Evolutionary conservation across 1,140 invertebrate genomes (phyloP).

Genomic region (Drosophila teissieri): DNA sequence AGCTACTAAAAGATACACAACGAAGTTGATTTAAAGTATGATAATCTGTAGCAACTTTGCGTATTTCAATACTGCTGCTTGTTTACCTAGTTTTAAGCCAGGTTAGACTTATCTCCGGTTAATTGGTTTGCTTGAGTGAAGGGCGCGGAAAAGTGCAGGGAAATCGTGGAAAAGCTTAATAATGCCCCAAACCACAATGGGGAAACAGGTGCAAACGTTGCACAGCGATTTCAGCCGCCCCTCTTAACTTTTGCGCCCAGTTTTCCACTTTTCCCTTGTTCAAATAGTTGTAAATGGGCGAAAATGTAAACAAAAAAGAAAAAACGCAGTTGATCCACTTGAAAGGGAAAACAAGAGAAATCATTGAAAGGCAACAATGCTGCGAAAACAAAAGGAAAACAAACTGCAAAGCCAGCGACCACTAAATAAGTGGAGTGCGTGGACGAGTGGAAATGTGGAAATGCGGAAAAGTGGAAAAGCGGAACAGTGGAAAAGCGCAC

Average conservation of each 20-base stretch:
- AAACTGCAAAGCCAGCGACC: slow-evolving; percentile 41
- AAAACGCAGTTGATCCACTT: slow-evolving; percentile 34
- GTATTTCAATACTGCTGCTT: background rate
- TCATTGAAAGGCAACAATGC: slow-evolving; percentile 50
- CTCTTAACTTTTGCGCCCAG: background rate
- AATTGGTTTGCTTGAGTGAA: background rate
- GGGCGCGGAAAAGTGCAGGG: background rate
- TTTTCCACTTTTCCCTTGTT: background rate
- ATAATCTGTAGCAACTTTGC: background rate
- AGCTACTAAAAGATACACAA: no score
- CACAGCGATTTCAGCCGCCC: slow-evolving; percentile 20
- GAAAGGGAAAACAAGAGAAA: slow-evolving; percentile 33
- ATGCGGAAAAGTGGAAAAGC: background rate
- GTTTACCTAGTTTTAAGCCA: background rate
- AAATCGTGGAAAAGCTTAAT: slow-evolving; percentile 10
- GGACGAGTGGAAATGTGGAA: slow-evolving; percentile 7
- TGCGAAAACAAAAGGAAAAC: slow-evolving; percentile 20
- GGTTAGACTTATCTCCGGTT: background rate
- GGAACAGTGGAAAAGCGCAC: slow-evolving; percentile 6
- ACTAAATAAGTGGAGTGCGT: slow-evolving; percentile 52
- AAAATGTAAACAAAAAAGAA: slow-evolving; percentile 47
- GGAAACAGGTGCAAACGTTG: slow-evolving; percentile 28
- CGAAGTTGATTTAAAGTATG: no score
- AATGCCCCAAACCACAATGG: background rate
- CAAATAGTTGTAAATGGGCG: slow-evolving; percentile 66